Evolutionary conservation across 2,888 invertebrate species (phyloP).

Genomic region (Monoplex corrugatus): DNA sequence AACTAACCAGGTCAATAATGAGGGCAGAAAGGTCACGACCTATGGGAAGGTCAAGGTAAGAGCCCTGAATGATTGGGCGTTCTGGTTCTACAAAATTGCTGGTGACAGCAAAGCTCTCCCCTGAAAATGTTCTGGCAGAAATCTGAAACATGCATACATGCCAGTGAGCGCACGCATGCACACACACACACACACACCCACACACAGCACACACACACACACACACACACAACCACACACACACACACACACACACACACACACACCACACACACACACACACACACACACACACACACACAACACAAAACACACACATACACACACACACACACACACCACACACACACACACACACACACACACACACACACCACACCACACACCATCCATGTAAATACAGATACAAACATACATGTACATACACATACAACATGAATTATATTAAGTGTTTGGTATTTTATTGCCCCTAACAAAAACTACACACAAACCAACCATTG

Average conservation of each 20-base stretch:
- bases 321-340: no score
- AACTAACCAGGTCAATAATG: conserved; percentile 55
- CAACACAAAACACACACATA: background rate
- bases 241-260: background rate
- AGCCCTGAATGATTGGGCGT: conserved; percentile 59
- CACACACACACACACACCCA: conserved; percentile 2
- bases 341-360: background rate
- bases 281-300: conserved; percentile 16
- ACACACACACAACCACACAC: no score
- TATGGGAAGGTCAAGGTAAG: conserved; percentile 66
- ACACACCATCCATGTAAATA: no score
- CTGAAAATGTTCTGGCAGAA: conserved; percentile 59
- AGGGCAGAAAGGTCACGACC: conserved; percentile 61
- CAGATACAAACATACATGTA: no score
- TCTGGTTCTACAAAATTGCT: conserved; percentile 61
- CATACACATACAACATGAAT: no score
- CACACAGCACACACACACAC: no score
- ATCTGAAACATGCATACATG: conserved; percentile 58
- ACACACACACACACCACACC: background rate
- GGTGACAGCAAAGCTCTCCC: conserved; percentile 61
- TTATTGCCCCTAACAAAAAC: no score
- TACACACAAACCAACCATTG: no score
- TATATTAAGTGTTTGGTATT: no score
- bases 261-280: background rate
- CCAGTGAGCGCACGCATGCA: background rate